Percentiles rank a stretch among this genome's conserved stretches.
These are phyloP conservation scores for Nyleta sp. DNA, from an alignment of 2,888 invertebrate species.

Conservation along the genomic window DNA sequence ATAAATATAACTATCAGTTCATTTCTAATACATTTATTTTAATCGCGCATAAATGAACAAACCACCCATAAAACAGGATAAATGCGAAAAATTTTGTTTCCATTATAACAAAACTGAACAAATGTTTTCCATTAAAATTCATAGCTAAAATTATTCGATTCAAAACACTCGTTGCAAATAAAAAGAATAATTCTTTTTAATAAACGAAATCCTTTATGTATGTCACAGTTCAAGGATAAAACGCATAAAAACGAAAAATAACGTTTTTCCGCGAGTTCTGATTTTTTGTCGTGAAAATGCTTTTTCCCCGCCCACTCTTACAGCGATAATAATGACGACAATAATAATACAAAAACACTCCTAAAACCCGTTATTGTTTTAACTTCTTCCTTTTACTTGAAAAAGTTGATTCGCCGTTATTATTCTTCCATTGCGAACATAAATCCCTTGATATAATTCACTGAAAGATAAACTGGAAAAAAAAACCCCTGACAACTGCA, in stretches of 20 bases:
- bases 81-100: too few species aligned
- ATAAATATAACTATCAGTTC: too few species aligned
- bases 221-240: slow-evolving; percentile 18
- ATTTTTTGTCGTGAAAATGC: slow-evolving; percentile 14
- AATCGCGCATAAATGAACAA: too few species aligned
- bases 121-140: slow-evolving; percentile 9
- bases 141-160: slow-evolving; percentile 1
- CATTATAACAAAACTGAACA: neutral
- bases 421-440: slow-evolving; percentile 17
- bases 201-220: slow-evolving; percentile 26
- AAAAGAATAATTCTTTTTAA: slow-evolving; percentile 17
- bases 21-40: too few species aligned
- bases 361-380: slow-evolving; percentile 13
- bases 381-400: slow-evolving; percentile 14
- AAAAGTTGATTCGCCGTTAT: slow-evolving; percentile 31
- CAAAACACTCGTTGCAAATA: neutral
- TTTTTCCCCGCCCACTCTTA: neutral
- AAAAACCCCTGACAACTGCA: slow-evolving; percentile 31
- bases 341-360: slow-evolving; percentile 12
- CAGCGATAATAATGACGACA: slow-evolving; percentile 20
- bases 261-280: neutral
- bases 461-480: slow-evolving; percentile 29
- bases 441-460: slow-evolving; percentile 38
- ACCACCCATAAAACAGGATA: too few species aligned
- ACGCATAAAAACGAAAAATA: slow-evolving; percentile 9